Conservation (phyloP, 2,113 vertebrate species). For the Centropus unirufus region DNA sequence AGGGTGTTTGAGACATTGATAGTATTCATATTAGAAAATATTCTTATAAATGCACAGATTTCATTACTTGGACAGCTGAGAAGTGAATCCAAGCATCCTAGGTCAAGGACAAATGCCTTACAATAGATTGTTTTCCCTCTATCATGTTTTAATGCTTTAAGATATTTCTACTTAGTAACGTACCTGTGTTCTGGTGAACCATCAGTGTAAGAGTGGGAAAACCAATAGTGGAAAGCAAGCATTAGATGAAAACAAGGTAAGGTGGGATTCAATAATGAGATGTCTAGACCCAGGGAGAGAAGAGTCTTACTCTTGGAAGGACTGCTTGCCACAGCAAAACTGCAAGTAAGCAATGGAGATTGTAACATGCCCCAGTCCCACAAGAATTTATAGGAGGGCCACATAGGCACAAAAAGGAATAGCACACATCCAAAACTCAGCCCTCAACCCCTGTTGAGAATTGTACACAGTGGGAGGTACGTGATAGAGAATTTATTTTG, state of each 20-base stretch:
- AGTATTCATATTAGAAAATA: conserved; percentile 51
- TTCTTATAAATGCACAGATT: conserved; percentile 13
- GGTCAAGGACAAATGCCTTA: neutral
- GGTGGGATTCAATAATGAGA: neutral
- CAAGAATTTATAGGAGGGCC: neutral
- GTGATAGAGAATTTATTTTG: neutral
- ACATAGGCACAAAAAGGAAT: neutral
- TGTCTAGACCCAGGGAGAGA: neutral
- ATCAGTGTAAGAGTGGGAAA: neutral
- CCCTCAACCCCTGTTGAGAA: neutral
- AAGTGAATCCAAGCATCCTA: neutral
- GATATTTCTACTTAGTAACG: neutral
- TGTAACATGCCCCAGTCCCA: neutral
- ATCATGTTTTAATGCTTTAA: neutral
- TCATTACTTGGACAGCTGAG: neutral
- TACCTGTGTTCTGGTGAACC: neutral
- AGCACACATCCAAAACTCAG: neutral
- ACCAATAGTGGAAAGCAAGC: neutral
- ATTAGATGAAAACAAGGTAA: neutral
- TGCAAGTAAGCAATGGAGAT: neutral
- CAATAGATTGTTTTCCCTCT: neutral
- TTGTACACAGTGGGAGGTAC: neutral
- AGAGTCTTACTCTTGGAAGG: neutral
- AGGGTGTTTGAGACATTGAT: neutral
- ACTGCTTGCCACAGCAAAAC: neutral